Base-by-base conservation (phyloP, 1,140 invertebrate genomes). In the Halesus radiatus region DNA sequence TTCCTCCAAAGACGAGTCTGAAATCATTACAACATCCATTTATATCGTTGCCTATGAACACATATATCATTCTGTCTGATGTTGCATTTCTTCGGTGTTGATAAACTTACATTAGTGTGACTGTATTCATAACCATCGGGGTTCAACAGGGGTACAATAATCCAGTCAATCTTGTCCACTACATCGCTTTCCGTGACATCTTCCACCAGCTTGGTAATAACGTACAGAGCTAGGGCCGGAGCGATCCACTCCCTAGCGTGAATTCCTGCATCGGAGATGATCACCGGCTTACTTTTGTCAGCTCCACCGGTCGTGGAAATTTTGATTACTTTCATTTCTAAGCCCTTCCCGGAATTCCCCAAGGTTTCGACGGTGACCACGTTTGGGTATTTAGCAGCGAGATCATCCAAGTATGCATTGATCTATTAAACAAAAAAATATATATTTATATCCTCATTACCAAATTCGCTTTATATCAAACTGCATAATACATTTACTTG, bases 221-320 rank as follows among this genome's bases (percentile, higher is more conserved):
- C 89, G 86, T 92, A 94, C 0, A 93, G 84, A 32, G 91, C 91
- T 0, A 91, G 90, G 0, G 93, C 92, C 6, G 93, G 91, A 0
- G 93, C 90, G 53, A 94, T 92, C 94, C 94, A 95, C 89, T 95
- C 94, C 70, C 94, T 88, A 0, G 93, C 93, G 87, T 95, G 93
- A 32, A 91, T 88, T n/a, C 88, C 90, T 26, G 89, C 90, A 76
- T 92, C 91, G 50, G 91, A 86, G 3, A 92, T 85, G 72, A 92
- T 88, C 0, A 91, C 85, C 10, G 89, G 91, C 81, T 92, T 92
- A 22, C 84, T 84, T 86, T 95, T 93, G 86, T 95, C 93, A 1
- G 94, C 94, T 81, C 94, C 94, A 7, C 92, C 86, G 83, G 58
- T 86, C 84, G 82, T 88, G 15, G 90, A 91, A 70, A 92, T 90